Conservation (phyloP, 2,113 vertebrate species). For the Herpetotheres cachinnans region DNA sequence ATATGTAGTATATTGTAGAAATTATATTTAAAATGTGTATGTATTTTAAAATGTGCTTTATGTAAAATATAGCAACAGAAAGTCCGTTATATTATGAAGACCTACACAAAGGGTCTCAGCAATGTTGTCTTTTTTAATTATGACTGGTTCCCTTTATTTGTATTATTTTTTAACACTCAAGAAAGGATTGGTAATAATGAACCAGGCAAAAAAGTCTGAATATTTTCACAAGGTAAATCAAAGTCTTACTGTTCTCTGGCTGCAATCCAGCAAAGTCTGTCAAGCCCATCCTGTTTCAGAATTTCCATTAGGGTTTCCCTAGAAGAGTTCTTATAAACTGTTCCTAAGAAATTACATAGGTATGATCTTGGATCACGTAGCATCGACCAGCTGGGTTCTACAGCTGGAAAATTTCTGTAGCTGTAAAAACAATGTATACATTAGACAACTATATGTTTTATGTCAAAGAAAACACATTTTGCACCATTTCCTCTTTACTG, state of each 20-base stretch:
- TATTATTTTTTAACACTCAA: not conserved
- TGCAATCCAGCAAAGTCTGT: constrained; percentile 86
- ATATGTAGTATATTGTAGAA: not conserved
- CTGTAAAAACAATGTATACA: constrained; percentile 69
- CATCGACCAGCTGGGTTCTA: constrained; percentile 85
- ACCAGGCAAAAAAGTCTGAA: not conserved
- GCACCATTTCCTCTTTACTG: not conserved
- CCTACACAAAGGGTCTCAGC: not conserved
- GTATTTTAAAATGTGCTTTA: not conserved
- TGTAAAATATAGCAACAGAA: not conserved
- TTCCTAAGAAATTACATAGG: constrained; percentile 94
- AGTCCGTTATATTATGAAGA: not conserved
- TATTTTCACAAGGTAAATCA: not conserved
- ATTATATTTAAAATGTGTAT: not conserved
- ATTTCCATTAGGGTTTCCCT: constrained; percentile 86
- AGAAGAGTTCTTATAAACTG: constrained; percentile 94
- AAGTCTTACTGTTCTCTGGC: constrained; percentile 89
- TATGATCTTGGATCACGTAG: constrained; percentile 83
- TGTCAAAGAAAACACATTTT: not conserved
- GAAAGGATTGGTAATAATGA: not conserved
- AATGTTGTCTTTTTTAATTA: not conserved
- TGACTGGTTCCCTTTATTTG: not conserved
- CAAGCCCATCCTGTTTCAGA: constrained; percentile 80
- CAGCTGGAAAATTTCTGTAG: constrained; percentile 90
- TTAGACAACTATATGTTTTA: not conserved